Evolutionary conservation across 2,797 vertebrate genomes (phyloP).

Genomic region (Mustela erminea): DNA sequence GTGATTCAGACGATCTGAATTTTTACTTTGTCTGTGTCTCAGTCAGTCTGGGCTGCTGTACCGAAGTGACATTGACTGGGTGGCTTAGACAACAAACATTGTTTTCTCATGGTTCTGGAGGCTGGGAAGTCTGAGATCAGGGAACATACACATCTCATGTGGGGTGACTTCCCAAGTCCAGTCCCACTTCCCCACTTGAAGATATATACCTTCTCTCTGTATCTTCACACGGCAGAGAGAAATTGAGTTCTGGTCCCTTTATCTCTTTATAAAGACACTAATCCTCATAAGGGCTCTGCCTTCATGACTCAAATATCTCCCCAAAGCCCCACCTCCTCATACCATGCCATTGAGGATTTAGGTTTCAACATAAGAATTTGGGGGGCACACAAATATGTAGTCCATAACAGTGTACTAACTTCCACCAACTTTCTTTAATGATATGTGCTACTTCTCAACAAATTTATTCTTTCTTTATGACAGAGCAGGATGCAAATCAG

Average conservation of each 20-base stretch:
- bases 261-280: neutral
- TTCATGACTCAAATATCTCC: neutral
- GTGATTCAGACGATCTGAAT: neutral
- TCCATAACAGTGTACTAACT: neutral
- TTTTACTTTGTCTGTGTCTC: neutral
- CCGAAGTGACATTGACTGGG: neutral
- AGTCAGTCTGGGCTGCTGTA: neutral
- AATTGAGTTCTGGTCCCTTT: neutral
- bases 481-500: neutral
- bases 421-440: neutral
- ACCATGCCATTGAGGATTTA: neutral
- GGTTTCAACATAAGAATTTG: neutral
- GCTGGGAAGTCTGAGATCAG: neutral
- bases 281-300: neutral
- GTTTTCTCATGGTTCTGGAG: neutral
- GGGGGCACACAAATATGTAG: neutral
- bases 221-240: neutral
- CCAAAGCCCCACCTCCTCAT: neutral
- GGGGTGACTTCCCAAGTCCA: neutral
- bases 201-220: neutral
- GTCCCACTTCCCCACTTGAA: neutral
- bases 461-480: neutral
- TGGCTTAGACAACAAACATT: neutral
- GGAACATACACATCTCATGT: rapidly evolving
- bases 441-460: neutral